Evolutionary conservation across 2,888 invertebrate genomes (phyloP).

Genomic region (Rotaria socialis): DNA sequence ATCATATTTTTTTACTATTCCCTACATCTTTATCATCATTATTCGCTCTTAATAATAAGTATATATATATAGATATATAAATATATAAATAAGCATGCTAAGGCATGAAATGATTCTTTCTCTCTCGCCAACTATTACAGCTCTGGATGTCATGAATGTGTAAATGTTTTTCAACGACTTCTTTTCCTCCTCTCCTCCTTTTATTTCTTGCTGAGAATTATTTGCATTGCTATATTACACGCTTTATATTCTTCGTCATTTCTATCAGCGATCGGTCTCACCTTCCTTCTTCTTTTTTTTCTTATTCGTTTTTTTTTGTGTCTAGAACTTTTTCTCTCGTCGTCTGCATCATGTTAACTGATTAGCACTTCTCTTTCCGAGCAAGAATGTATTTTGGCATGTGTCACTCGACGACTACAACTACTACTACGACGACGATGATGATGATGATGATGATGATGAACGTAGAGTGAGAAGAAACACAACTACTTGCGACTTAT

Average conservation of each 20-base stretch:
- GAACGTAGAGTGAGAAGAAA: not conserved
- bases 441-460: not conserved
- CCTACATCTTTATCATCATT: not conserved
- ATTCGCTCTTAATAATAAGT: constrained; percentile 23
- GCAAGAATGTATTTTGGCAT: not conserved
- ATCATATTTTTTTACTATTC: constrained; percentile 14
- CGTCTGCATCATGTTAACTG: constrained; percentile 13
- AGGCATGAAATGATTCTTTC: constrained; percentile 23
- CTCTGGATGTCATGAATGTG: constrained; percentile 8
- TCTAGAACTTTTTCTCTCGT: not conserved
- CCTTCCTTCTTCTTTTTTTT: not conserved
- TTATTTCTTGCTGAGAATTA: not conserved
- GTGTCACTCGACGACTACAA: not conserved
- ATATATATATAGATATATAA: not conserved
- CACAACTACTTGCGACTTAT: not conserved
- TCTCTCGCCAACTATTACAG: not conserved
- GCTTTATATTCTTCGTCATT: not conserved
- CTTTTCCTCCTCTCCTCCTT: not conserved
- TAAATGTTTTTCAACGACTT: constrained; percentile 13
- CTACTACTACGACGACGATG: too few relatives aligned
- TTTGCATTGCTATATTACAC: constrained; percentile 12
- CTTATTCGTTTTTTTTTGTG: not conserved
- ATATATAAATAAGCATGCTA: not conserved
- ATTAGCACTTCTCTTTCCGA: constrained; percentile 29
- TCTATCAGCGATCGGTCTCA: constrained; percentile 1